Evolutionary conservation across 2,888 invertebrate genomes (phyloP).

Genomic region (Abrostola tripartita): DNA sequence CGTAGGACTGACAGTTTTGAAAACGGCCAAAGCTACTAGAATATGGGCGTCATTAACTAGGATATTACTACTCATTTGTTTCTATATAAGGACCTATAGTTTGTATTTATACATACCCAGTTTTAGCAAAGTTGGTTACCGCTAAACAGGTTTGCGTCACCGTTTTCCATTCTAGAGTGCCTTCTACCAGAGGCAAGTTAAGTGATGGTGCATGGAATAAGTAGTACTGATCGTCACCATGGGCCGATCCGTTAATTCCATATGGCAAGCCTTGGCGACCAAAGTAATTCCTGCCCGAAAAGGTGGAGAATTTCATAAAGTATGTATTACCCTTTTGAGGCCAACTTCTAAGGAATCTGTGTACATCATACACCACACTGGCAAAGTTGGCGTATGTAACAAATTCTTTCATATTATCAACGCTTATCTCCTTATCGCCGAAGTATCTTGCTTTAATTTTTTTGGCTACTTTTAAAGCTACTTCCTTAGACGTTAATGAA

Average conservation of each 20-base stretch:
- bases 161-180: not conserved
- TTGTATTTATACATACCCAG: slow-evolving; percentile 1
- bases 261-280: not conserved
- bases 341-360: slow-evolving; percentile 13
- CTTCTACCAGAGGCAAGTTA: not conserved
- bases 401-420: slow-evolving; percentile 11
- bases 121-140: slow-evolving; percentile 7
- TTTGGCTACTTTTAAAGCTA: slow-evolving; percentile 11
- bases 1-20: no score
- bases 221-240: not conserved
- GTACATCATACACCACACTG: slow-evolving; percentile 12
- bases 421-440: slow-evolving; percentile 11
- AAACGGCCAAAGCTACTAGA: no score
- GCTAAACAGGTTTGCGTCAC: not conserved
- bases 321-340: slow-evolving; percentile 1
- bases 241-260: not conserved
- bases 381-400: slow-evolving; percentile 11
- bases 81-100: no score
- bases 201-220: not conserved
- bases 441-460: slow-evolving; percentile 25
- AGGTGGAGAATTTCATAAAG: not conserved
- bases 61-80: no score
- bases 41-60: no score
- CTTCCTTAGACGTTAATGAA: not conserved
- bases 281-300: not conserved